A percentile compares a stretch with the other conserved stretches of the same genome.
These are phyloP conservation scores for Polydesmus complanatus DNA, from an alignment of 2,888 invertebrate species.

Conservation along the genomic window DNA sequence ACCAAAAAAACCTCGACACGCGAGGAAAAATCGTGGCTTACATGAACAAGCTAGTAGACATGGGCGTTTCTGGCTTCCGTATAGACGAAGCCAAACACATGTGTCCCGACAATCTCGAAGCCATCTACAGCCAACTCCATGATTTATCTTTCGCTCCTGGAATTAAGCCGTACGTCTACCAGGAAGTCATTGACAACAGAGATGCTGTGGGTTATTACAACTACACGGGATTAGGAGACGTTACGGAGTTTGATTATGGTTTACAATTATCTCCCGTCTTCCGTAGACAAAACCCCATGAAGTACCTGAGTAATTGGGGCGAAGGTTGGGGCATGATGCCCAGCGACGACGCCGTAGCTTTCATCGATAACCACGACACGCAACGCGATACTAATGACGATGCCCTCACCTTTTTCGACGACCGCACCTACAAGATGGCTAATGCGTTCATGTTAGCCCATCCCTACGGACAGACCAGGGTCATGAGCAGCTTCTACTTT, in stretches of 20 bases:
- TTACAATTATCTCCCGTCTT: slow-evolving; percentile 43
- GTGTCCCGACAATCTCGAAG: slow-evolving; percentile 51
- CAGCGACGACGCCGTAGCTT: slow-evolving; percentile 49
- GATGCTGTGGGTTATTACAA: slow-evolving; percentile 36
- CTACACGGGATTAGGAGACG: slow-evolving; percentile 37
- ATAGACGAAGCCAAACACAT: slow-evolving; percentile 40
- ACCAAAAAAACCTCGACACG: slow-evolving; percentile 51
- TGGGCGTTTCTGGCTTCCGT: slow-evolving; percentile 68
- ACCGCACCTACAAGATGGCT: slow-evolving; percentile 63
- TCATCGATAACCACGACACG: slow-evolving; percentile 84
- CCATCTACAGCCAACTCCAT: slow-evolving; percentile 44
- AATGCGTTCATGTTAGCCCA: too few species aligned
- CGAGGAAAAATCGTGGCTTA: slow-evolving; percentile 46
- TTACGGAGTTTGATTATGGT: slow-evolving; percentile 60
- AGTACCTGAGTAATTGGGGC: slow-evolving; percentile 22
- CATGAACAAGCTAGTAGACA: slow-evolving; percentile 49
- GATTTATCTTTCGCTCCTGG: slow-evolving; percentile 41
- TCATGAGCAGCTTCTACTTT: slow-evolving; percentile 59
- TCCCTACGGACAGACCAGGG: too few species aligned
- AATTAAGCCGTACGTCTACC: slow-evolving; percentile 40
- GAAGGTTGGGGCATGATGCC: slow-evolving; percentile 26
- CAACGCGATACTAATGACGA: slow-evolving; percentile 49
- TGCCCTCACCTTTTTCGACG: slow-evolving; percentile 51
- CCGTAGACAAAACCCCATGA: slow-evolving; percentile 42
- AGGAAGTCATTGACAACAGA: slow-evolving; percentile 50